Conservation (phyloP, 2,113 vertebrate genomes). For the Ciconia maguari region DNA sequence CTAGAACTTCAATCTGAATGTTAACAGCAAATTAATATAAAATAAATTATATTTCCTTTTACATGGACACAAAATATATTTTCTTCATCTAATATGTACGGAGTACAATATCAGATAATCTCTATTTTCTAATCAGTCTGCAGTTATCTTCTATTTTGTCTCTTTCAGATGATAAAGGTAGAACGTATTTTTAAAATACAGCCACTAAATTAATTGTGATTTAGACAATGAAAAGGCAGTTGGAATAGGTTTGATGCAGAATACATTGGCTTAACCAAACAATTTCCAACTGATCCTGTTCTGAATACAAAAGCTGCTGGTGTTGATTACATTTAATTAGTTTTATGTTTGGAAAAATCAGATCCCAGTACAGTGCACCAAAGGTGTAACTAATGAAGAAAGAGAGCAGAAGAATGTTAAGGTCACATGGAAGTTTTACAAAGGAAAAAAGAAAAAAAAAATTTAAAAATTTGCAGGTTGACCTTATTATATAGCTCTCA, state of each 20-base stretch:
- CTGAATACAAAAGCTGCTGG: not conserved
- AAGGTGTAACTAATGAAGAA: not conserved
- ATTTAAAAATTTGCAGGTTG: not conserved
- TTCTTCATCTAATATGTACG: not conserved
- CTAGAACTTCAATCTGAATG: not conserved
- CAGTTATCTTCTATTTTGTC: not conserved
- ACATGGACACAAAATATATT: not conserved
- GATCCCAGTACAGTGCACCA: not conserved
- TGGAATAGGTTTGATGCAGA: not conserved
- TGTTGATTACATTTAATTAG: not conserved
- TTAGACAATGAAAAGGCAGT: not conserved
- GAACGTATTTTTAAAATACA: not conserved
- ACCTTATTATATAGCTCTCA: not conserved
- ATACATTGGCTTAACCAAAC: not conserved
- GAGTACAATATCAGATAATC: not conserved
- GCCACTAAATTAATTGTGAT: not conserved
- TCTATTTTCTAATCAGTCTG: not conserved
- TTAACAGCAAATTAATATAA: not conserved
- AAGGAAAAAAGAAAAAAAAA: not conserved
- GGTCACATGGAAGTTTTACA: not conserved
- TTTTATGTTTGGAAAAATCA: not conserved
- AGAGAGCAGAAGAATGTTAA: not conserved
- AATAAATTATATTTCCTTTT: not conserved
- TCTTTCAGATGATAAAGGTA: not conserved
- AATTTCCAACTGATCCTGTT: not conserved